These are phyloP conservation scores for Malurus elegans DNA, from an alignment of 2,113 vertebrate species.

Conservation along the genomic window DNA sequence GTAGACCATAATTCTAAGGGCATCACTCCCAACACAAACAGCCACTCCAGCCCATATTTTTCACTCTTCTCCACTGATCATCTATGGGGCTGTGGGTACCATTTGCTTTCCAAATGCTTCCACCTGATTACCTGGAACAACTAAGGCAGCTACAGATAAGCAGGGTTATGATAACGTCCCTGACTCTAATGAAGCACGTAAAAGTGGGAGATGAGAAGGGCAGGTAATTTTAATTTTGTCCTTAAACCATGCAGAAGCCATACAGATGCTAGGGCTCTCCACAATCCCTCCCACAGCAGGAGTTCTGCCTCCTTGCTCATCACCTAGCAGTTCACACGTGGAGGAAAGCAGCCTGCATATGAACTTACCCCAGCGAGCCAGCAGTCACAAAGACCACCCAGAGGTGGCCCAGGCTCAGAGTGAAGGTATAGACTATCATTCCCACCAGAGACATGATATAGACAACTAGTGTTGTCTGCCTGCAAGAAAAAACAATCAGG, in stretches of 20 bases:
- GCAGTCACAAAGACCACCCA: constrained; percentile 93
- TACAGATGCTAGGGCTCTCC: background rate
- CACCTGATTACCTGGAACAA: background rate
- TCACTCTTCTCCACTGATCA: background rate
- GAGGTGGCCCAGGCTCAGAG: constrained; percentile 81
- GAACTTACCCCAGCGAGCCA: constrained; percentile 86
- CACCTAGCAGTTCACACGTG: background rate
- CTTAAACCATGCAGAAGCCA: background rate
- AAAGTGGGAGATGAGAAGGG: background rate
- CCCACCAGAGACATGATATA: constrained; percentile 86
- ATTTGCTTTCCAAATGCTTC: background rate
- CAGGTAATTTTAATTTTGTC: background rate
- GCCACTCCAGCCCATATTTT: background rate
- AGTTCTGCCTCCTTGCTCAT: background rate
- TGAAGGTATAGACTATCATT: constrained; percentile 87
- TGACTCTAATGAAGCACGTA: background rate
- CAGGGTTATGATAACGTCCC: background rate
- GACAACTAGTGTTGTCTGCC: constrained; percentile 85
- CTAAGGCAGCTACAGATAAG: background rate
- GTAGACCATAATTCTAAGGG: background rate
- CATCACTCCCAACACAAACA: background rate
- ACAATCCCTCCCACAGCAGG: background rate
- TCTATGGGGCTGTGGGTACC: background rate
- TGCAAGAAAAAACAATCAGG: constrained; percentile 55
- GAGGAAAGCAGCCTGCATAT: background rate